Evolutionary conservation across 2,113 vertebrate genomes (phyloP), one percentile per base, ranked within the genome.

Genomic region (Ciconia stormi): DNA sequence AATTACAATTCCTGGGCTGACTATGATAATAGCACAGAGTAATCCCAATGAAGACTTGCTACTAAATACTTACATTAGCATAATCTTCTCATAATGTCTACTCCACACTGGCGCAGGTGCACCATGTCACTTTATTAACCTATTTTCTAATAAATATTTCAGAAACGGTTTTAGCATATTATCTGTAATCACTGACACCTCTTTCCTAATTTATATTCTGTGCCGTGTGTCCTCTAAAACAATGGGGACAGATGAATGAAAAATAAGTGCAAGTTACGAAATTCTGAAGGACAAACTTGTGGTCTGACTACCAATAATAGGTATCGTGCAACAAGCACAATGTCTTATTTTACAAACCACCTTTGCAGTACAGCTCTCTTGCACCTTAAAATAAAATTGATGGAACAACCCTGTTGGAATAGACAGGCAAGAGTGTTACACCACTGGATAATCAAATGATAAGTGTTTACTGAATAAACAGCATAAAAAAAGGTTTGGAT

Each of bases 111-210:
- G 77, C 81, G 59, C 81, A 93, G 89, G 78, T 89, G 87, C 74
- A 65, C 73, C 53, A 4, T 46, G 95, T 40, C 92, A 61, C 85
- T 93, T 82, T 76, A 90, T 87, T 90, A 87, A 95, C 87, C 90
- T 80, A 40, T 77, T 97, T 95, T 69, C 93, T 70, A 90, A 89
- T 92, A 90, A 96, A 90, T 93, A 87, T 94, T 90, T 76, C 93
- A 88, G 74, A 46, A 81, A 40, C 0, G 0, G 53, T 36, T 94
- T 87, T 67, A 95, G 92, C 73, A 58, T 58, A 55, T 93, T 91
- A 87, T 82, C 95, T 88, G 13, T 29, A 66, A 95, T 55, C 93
- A 73, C 92, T 32, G 91, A 49, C 29, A 79, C 74, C 53, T 77
- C 91, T 76, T 40, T 29, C 78, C 78, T 91, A 6, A 69, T 94